Conservation (phyloP, 2,888 invertebrate species). For the Erpobdella octoculata region DNA sequence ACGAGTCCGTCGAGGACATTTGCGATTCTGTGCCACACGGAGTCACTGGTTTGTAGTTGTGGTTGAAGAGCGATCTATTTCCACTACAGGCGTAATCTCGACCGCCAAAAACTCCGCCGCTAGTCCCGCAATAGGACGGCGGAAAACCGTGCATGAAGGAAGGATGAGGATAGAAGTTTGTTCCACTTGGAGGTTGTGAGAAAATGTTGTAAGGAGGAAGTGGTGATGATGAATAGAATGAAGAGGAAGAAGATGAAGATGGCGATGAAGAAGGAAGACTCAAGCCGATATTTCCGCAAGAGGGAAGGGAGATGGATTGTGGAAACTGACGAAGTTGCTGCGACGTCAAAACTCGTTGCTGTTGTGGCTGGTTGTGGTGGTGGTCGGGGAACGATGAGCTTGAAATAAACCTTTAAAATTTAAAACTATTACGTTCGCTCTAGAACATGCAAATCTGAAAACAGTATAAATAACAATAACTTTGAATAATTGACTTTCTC, state of each 20-base stretch:
- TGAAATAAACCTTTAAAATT: no score
- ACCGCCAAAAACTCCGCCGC: background rate
- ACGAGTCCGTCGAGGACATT: background rate
- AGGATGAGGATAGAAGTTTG: slow-evolving; percentile 5
- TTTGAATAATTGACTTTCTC: no score
- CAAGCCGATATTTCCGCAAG: background rate
- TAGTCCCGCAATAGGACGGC: background rate
- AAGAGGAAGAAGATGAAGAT: background rate
- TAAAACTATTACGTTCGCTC: no score
- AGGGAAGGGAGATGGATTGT: background rate
- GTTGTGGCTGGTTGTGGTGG: no score
- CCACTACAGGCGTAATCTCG: background rate
- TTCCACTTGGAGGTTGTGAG: background rate
- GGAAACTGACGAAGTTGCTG: background rate
- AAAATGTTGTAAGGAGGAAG: slow-evolving; percentile 22
- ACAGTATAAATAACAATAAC: no score
- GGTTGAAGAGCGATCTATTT: background rate
- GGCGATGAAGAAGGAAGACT: background rate
- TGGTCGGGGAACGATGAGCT: no score
- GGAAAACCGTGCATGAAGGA: background rate
- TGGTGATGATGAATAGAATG: slow-evolving; percentile 5
- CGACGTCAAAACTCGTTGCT: no score
- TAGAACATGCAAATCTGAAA: no score
- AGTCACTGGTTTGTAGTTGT: slow-evolving; percentile 4
- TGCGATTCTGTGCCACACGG: background rate